Percentiles rank a stretch among this genome's conserved stretches.
Evolutionary conservation across 2,797 vertebrate species (phyloP).

Genomic region (Malurus leucopterus): DNA sequence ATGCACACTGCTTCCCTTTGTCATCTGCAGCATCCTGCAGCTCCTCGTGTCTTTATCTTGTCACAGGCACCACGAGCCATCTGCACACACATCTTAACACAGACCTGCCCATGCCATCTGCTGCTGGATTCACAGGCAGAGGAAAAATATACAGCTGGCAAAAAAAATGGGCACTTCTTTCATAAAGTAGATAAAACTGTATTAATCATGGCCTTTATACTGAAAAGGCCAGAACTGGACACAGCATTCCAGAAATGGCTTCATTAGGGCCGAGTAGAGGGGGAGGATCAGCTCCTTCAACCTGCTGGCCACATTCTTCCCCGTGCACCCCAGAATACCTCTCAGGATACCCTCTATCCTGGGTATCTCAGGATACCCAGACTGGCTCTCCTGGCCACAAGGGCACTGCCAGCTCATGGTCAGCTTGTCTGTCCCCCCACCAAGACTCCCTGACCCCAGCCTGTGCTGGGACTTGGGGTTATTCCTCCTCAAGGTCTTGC

Average conservation of each 20-base stretch:
- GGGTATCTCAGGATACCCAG: too few relatives aligned
- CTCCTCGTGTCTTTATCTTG: constrained; percentile 22
- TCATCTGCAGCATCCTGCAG: constrained; percentile 6
- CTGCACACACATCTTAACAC: background rate
- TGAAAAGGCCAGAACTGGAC: background rate
- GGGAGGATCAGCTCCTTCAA: background rate
- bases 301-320: background rate
- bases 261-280: background rate
- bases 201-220: fast-evolving
- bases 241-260: background rate
- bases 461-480: fast-evolving
- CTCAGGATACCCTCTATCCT: too few relatives aligned
- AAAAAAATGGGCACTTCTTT: background rate
- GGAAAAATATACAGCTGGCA: background rate
- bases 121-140: background rate
- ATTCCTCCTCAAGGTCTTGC: background rate
- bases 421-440: background rate
- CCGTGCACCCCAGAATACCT: background rate
- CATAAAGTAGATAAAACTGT: background rate
- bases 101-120: constrained; percentile 43
- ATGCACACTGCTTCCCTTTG: background rate
- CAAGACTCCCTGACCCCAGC: fast-evolving
- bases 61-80: constrained; percentile 6
- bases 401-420: background rate
- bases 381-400: background rate